These are phyloP conservation scores for Apis dorsata DNA, from an alignment of 1,140 invertebrate genomes.

Conservation along the genomic window DNA sequence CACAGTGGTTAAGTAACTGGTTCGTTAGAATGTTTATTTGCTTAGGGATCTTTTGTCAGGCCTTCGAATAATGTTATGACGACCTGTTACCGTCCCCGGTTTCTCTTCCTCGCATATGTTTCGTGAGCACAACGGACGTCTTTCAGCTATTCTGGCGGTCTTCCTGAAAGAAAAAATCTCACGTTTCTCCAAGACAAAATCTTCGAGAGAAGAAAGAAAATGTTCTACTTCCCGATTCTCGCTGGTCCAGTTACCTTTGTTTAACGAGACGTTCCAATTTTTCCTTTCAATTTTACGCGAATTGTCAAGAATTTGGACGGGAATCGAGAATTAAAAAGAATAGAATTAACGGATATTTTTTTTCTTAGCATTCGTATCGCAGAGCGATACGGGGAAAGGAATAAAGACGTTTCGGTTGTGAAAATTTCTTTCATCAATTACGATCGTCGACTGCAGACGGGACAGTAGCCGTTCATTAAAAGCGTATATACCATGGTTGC, in stretches of 20 bases:
- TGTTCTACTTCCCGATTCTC: not conserved
- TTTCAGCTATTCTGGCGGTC: constrained; percentile 41
- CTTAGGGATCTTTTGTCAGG: constrained; percentile 75
- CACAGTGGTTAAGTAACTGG: constrained; percentile 78
- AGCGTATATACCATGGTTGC: constrained; percentile 68
- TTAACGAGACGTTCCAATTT: not conserved
- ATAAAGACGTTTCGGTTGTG: constrained; percentile 62
- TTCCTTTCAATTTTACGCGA: not conserved
- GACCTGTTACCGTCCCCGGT: constrained; percentile 74
- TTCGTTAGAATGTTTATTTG: constrained; percentile 81
- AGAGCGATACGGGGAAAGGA: constrained; percentile 39
- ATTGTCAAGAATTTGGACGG: not conserved
- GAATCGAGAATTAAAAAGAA: not conserved
- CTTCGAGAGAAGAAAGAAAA: not conserved
- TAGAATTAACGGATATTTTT: not conserved
- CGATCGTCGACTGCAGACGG: constrained; percentile 52
- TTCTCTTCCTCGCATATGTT: constrained; percentile 59
- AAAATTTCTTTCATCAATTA: constrained; percentile 65
- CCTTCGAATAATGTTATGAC: constrained; percentile 75
- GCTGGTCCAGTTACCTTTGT: constrained; percentile 11
- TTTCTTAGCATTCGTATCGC: constrained; percentile 43
- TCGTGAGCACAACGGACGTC: constrained; percentile 32
- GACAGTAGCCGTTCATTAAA: constrained; percentile 76
- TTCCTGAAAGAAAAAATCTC: constrained; percentile 36
- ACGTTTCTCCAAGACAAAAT: constrained; percentile 33